phyloP scores from a whole-genome alignment of 2,797 vertebrate genomes.

The Huso huso region DNA sequence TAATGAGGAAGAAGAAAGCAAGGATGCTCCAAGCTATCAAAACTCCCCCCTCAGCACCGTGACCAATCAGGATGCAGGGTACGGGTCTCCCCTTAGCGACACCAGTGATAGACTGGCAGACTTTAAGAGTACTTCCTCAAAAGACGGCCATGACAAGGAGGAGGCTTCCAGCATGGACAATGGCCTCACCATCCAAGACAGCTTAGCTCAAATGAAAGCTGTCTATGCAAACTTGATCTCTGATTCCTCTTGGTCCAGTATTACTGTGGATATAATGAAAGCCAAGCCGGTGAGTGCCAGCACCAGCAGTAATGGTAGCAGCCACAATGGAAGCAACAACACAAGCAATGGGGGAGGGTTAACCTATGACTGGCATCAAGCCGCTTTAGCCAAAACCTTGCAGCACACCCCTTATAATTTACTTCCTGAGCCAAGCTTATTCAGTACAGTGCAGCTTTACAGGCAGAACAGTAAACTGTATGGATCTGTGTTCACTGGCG shows the following conservation, averaged over 20 bases:
- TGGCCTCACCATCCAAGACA: constrained; percentile 82
- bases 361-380: constrained; percentile 78
- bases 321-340: constrained; percentile 64
- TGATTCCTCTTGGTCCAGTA: constrained; percentile 89
- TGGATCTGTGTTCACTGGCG: constrained; percentile 91
- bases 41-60: constrained; percentile 92
- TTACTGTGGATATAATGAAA: constrained; percentile 77
- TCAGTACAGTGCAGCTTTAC: constrained; percentile 96
- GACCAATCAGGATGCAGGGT: constrained; percentile 90
- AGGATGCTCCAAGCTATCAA: constrained; percentile 83
- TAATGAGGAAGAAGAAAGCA: constrained; percentile 75
- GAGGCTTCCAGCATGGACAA: constrained; percentile 66
- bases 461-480: constrained; percentile 95
- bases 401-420: constrained; percentile 89
- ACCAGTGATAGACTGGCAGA: constrained; percentile 84
- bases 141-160: constrained; percentile 74
- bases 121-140: constrained; percentile 74
- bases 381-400: constrained; percentile 89
- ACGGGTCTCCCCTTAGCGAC: constrained; percentile 90
- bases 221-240: constrained; percentile 95
- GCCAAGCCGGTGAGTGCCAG: constrained; percentile 70
- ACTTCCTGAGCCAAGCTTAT: constrained; percentile 91
- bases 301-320: constrained; percentile 60
- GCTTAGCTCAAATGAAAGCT: constrained; percentile 93
- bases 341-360: constrained; percentile 60